Conservation (phyloP, 2,113 vertebrate genomes). For the Cavia aperea region DNA sequence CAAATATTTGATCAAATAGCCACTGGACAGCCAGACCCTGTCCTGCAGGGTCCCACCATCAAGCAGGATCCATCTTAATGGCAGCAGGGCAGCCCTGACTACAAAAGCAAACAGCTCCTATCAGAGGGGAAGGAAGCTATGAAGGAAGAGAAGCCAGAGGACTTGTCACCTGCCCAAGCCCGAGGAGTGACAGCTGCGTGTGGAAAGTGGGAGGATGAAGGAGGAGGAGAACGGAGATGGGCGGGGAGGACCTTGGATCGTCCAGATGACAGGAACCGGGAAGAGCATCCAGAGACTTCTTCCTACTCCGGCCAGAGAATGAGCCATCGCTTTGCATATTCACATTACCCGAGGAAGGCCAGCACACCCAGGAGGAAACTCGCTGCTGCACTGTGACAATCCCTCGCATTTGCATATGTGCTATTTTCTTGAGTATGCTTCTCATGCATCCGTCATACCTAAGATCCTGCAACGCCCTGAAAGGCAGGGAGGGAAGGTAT, state of each 20-base stretch:
- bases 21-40: background rate
- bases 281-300: background rate
- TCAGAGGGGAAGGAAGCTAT: background rate
- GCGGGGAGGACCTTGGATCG: background rate
- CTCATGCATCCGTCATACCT: conserved; percentile 56
- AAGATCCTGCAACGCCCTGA: conserved; percentile 38
- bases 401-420: conserved; percentile 53
- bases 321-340: conserved; percentile 46
- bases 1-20: background rate
- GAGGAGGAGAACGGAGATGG: background rate
- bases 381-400: conserved; percentile 40
- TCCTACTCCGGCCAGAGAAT: conserved; percentile 37
- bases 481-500: conserved; percentile 34
- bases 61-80: background rate
- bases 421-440: conserved; percentile 27
- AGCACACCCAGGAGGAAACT: conserved; percentile 52
- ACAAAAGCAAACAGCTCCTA: background rate
- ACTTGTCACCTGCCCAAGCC: background rate
- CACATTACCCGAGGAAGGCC: conserved; percentile 32
- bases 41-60: background rate
- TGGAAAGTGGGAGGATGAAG: background rate
- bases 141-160: background rate
- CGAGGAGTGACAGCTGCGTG: background rate
- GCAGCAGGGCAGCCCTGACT: background rate
- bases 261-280: background rate